These are phyloP conservation scores for Perithous albicinctus DNA, from an alignment of 2,888 invertebrate species.

Conservation along the genomic window DNA sequence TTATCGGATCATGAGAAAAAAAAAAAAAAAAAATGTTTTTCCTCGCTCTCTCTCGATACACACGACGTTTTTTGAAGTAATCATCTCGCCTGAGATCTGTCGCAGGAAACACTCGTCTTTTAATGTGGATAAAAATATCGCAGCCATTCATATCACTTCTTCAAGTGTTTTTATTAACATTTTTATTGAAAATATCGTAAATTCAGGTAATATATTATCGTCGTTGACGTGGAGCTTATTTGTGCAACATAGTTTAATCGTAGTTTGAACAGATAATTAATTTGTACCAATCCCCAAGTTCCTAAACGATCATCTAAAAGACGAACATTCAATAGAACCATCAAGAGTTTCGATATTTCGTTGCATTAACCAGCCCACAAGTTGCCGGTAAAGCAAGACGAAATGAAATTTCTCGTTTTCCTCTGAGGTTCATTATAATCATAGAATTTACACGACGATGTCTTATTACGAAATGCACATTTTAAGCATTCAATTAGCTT, in stretches of 20 bases:
- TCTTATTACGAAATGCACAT: conserved; percentile 3
- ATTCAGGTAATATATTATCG: conserved; percentile 32
- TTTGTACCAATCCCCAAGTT: conserved; percentile 59
- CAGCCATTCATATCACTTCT: not conserved
- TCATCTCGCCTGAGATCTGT: not conserved
- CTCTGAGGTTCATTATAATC: not conserved
- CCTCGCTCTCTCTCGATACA: too few relatives aligned
- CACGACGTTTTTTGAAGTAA: too few relatives aligned
- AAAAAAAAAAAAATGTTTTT: too few relatives aligned
- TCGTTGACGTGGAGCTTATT: conserved; percentile 38
- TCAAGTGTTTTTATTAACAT: conserved; percentile 21
- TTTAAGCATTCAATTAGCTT: not conserved
- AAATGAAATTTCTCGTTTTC: not conserved
- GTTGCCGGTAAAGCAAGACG: too few relatives aligned
- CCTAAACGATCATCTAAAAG: not conserved
- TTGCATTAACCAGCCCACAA: too few relatives aligned
- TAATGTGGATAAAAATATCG: not conserved
- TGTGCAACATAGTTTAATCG: conserved; percentile 47
- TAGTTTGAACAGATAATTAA: conserved; percentile 70
- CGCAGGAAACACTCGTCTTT: not conserved
- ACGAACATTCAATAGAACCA: too few relatives aligned
- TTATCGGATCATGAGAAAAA: too few relatives aligned
- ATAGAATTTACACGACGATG: not conserved
- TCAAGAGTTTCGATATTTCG: too few relatives aligned
- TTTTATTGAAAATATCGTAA: conserved; percentile 38